Conservation (phyloP, 1,140 invertebrate species). For the Phortica variegata region DNA sequence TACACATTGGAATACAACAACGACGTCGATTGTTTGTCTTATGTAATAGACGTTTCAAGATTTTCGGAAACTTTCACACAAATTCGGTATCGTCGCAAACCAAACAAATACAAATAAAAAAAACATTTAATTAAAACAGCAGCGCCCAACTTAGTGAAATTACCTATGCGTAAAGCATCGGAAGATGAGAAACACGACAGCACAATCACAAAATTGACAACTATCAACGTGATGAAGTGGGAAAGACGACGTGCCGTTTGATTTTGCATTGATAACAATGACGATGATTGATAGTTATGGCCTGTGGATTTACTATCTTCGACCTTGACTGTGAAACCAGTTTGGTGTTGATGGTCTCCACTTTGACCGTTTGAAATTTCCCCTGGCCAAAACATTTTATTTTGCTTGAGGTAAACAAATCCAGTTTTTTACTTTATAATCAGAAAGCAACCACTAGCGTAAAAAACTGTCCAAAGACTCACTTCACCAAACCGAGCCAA, state of each 20-base stretch:
- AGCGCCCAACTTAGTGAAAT: slow-evolving; percentile 26
- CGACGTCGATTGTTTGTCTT: too few relatives aligned
- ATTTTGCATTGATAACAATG: slow-evolving; percentile 30
- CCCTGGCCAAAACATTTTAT: slow-evolving; percentile 34
- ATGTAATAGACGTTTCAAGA: too few relatives aligned
- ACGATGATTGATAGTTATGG: slow-evolving; percentile 1
- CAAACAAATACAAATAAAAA: slow-evolving; percentile 16
- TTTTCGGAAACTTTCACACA: slow-evolving; percentile 49
- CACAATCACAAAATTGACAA: slow-evolving; percentile 32
- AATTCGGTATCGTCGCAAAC: slow-evolving; percentile 27
- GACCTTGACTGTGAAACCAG: slow-evolving; percentile 52
- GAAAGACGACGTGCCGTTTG: not conserved
- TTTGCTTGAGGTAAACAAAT: slow-evolving; percentile 1
- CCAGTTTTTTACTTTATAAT: slow-evolving; percentile 12
- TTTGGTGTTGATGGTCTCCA: too few relatives aligned
- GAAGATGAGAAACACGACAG: slow-evolving; percentile 27
- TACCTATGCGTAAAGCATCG: slow-evolving; percentile 39
- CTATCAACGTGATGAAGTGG: slow-evolving; percentile 3
- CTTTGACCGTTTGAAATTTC: slow-evolving; percentile 42
- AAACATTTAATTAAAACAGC: slow-evolving; percentile 31
- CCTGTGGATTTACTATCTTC: slow-evolving; percentile 10
- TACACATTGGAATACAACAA: too few relatives aligned
- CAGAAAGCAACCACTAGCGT: slow-evolving; percentile 6
- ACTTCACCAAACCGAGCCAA: slow-evolving; percentile 18
- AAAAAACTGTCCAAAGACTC: slow-evolving; percentile 9